phyloP scores from a whole-genome alignment of 2,113 vertebrate species.

The Otis tarda region DNA sequence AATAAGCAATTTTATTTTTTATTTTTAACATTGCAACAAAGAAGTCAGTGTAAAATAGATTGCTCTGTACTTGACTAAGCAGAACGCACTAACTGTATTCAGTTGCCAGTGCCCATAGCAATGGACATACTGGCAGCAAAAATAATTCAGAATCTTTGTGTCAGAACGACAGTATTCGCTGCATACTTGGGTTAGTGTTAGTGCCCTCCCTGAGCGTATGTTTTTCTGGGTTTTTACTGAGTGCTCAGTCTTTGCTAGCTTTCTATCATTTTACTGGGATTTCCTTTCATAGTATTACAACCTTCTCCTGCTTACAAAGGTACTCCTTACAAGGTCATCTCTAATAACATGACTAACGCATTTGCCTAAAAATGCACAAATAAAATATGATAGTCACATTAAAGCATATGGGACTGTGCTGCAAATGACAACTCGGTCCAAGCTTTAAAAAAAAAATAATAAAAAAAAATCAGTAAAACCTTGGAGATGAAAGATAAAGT shows the following conservation, averaged over 20 bases:
- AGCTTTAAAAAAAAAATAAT: neutral
- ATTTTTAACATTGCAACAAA: neutral
- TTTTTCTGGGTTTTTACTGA: constrained; percentile 38
- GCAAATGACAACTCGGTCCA: constrained; percentile 35
- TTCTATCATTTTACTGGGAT: constrained; percentile 50
- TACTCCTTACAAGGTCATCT: constrained; percentile 42
- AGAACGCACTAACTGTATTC: neutral
- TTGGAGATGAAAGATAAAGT: constrained; percentile 44
- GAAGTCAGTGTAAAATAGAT: constrained; percentile 20
- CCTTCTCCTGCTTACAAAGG: neutral
- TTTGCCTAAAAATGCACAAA: constrained; percentile 45
- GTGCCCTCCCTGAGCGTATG: neutral
- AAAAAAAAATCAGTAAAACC: neutral
- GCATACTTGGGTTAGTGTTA: neutral
- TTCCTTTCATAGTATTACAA: neutral
- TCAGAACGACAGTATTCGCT: neutral
- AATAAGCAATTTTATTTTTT: neutral
- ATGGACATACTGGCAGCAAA: neutral
- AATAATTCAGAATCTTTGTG: neutral
- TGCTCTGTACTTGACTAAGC: neutral
- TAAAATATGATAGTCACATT: constrained; percentile 42
- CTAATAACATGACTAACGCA: neutral
- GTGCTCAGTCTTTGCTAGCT: constrained; percentile 26
- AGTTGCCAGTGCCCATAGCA: neutral
- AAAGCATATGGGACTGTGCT: constrained; percentile 29